phyloP scores from a whole-genome alignment of 2,113 vertebrate species.

The Corvus moneduloides region DNA sequence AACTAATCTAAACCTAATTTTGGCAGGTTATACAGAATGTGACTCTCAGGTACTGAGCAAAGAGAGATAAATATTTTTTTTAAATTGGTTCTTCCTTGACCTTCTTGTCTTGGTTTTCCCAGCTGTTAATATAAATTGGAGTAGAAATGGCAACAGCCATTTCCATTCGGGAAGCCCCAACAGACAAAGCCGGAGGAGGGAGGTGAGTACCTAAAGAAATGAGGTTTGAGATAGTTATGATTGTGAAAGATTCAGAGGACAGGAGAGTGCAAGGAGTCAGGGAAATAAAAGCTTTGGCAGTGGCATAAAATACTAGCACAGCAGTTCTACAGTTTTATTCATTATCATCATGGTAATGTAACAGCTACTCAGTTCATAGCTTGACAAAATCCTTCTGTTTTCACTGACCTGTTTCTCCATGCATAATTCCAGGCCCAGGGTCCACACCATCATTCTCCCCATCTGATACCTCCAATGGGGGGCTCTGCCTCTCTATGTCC shows the following conservation, averaged over 20 bases:
- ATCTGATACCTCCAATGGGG: constrained; percentile 93
- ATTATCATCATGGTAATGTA: background rate
- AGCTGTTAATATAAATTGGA: background rate
- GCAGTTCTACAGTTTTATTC: background rate
- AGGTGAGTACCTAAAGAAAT: background rate
- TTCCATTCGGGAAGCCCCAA: background rate
- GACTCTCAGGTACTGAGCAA: background rate
- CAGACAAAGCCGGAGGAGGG: background rate
- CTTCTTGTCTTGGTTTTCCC: background rate
- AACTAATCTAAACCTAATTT: background rate
- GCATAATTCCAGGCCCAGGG: constrained; percentile 77
- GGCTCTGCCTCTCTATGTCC: constrained; percentile 86
- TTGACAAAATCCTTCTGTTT: background rate
- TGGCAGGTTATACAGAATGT: background rate
- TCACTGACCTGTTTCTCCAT: constrained; percentile 84
- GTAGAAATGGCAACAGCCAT: background rate
- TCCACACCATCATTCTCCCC: constrained; percentile 87
- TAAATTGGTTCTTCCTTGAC: background rate
- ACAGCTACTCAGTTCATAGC: background rate
- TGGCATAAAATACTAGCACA: background rate
- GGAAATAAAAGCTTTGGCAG: background rate
- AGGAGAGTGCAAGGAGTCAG: background rate
- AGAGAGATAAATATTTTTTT: background rate
- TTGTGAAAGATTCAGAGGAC: background rate
- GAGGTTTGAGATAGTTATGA: background rate